A percentile compares a stretch with the other conserved stretches of the same genome.
These are phyloP conservation scores for Lasioglossum marginatum DNA, from an alignment of 2,888 invertebrate species.

Conservation along the genomic window DNA sequence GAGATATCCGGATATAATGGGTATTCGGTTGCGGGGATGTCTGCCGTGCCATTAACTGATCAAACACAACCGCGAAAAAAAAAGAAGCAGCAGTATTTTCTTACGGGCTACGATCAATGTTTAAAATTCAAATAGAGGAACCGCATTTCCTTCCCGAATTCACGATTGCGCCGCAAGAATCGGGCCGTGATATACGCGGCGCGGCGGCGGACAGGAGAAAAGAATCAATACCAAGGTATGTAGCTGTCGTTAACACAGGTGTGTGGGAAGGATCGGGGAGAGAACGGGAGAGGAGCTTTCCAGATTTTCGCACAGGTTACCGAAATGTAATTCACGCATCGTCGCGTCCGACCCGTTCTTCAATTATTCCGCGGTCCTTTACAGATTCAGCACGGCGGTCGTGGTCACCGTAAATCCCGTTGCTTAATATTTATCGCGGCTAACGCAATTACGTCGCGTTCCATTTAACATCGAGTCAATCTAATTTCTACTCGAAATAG, in stretches of 20 bases:
- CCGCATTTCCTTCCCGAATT: slow-evolving; percentile 9
- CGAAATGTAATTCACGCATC: slow-evolving; percentile 20
- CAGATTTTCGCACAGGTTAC: slow-evolving; percentile 14
- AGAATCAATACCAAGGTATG: slow-evolving; percentile 35
- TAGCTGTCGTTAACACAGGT: slow-evolving; percentile 18
- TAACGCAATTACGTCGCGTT: slow-evolving; percentile 47
- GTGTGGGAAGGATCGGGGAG: background rate
- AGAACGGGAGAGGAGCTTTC: background rate
- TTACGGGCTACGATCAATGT: slow-evolving; percentile 1
- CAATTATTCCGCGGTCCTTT: slow-evolving; percentile 41
- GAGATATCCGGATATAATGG: background rate
- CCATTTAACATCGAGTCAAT: slow-evolving; percentile 46
- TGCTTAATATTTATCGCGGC: slow-evolving; percentile 53
- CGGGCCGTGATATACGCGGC: slow-evolving; percentile 23
- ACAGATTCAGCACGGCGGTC: background rate
- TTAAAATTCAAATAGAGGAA: slow-evolving; percentile 5
- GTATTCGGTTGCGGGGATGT: background rate
- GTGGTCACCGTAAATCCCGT: background rate
- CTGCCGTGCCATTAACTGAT: slow-evolving; percentile 8
- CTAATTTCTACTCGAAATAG: slow-evolving; percentile 53
- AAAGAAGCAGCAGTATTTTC: slow-evolving; percentile 5
- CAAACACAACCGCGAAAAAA: background rate
- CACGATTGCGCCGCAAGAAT: slow-evolving; percentile 21
- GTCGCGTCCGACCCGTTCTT: slow-evolving; percentile 16
- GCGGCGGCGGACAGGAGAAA: slow-evolving; percentile 3